Conservation (phyloP, 2,797 vertebrate species). For the Morelia viridis region DNA sequence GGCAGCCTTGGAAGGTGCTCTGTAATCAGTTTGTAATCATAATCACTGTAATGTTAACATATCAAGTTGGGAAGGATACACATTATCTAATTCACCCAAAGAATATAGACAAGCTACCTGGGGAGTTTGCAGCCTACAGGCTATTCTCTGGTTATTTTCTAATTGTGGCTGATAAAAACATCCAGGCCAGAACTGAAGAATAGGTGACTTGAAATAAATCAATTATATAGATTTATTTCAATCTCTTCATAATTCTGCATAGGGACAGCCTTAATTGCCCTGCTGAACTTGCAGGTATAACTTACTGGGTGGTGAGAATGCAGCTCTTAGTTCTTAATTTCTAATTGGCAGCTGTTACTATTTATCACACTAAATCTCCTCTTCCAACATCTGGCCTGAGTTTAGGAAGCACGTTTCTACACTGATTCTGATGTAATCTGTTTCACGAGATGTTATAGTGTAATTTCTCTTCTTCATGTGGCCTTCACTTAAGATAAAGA, state of each 20-base stretch:
- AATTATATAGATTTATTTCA: not conserved
- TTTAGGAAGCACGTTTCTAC: not conserved
- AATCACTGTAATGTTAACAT: not conserved
- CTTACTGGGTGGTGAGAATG: not conserved
- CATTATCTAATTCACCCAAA: not conserved
- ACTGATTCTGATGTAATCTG: not conserved
- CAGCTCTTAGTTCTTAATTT: constrained; percentile 31
- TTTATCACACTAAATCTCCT: not conserved
- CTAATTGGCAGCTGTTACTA: constrained; percentile 16
- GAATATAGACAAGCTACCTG: not conserved
- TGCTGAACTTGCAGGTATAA: not conserved
- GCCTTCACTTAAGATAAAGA: not conserved
- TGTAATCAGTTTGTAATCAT: not conserved
- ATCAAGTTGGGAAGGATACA: not conserved
- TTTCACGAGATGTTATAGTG: not conserved
- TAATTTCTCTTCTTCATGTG: not conserved
- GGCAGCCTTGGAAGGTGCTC: not conserved
- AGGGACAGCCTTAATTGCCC: not conserved
- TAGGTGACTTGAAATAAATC: not conserved
- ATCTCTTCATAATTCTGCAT: not conserved
- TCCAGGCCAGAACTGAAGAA: not conserved
- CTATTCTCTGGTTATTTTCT: not conserved
- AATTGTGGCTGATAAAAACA: not conserved
- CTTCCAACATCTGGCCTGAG: not conserved
- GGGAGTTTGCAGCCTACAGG: not conserved